Evolutionary conservation across 2,888 invertebrate species (phyloP).

Genomic region (Ichneumoninae sp.): DNA sequence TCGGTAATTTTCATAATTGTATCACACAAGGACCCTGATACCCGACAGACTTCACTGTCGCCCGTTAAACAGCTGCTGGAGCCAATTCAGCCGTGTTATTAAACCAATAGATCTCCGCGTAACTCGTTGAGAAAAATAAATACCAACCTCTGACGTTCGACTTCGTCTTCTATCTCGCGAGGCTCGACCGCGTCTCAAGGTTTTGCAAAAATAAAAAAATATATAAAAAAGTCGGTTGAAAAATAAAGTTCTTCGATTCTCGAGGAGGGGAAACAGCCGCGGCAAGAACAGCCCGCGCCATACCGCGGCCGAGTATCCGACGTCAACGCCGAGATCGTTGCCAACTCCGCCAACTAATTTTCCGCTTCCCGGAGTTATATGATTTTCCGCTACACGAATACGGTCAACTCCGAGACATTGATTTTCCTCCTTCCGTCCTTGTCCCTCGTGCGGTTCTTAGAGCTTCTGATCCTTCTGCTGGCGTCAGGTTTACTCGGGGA

Average conservation of each 20-base stretch:
- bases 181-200: conserved; percentile 3
- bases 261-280: conserved; percentile 22
- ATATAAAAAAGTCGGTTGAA: neutral
- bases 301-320: conserved; percentile 59
- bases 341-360: conserved; percentile 73
- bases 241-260: conserved; percentile 57
- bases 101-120: conserved; percentile 22
- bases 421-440: conserved; percentile 49
- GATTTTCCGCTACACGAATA: conserved; percentile 67
- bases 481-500: conserved; percentile 38
- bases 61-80: conserved; percentile 20
- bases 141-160: conserved; percentile 27
- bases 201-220: neutral
- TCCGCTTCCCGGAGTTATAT: conserved; percentile 69
- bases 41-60: conserved; percentile 35
- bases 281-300: conserved; percentile 19
- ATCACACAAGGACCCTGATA: conserved; percentile 44
- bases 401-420: conserved; percentile 61
- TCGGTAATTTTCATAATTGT: conserved; percentile 63
- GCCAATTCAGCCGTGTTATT: conserved; percentile 32
- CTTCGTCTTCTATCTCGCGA: conserved; percentile 27
- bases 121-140: neutral
- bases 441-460: neutral
- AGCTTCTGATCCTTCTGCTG: conserved; percentile 18
- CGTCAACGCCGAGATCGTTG: conserved; percentile 65